A percentile compares a stretch with the other conserved stretches of the same genome.
Conservation (phyloP, 2,113 vertebrate species). For the Reinhardtius hippoglossoides region DNA sequence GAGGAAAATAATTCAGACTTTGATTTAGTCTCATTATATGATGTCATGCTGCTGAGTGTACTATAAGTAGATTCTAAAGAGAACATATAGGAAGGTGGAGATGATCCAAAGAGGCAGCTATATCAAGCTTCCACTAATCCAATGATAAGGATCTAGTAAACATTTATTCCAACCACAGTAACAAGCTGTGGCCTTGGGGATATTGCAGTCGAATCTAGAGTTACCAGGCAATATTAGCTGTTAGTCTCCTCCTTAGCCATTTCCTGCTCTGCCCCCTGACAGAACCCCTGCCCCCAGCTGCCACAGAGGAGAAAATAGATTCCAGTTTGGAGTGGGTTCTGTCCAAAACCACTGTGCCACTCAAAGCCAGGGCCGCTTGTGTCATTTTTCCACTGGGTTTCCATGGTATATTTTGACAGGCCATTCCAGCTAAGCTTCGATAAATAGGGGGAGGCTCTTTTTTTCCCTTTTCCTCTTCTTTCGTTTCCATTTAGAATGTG, state of each 20-base stretch:
- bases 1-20: slow-evolving; percentile 20
- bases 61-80: not conserved
- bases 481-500: slow-evolving; percentile 42
- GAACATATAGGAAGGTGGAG: not conserved
- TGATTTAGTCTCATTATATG: slow-evolving; percentile 2
- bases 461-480: slow-evolving; percentile 18
- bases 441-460: slow-evolving; percentile 42
- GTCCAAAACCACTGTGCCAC: slow-evolving; percentile 71
- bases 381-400: slow-evolving; percentile 74
- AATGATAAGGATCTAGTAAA: slow-evolving; percentile 3
- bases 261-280: slow-evolving; percentile 57
- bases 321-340: slow-evolving; percentile 64
- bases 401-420: slow-evolving; percentile 74
- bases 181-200: slow-evolving; percentile 31
- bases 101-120: slow-evolving; percentile 22
- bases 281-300: slow-evolving; percentile 47
- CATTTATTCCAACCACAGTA: slow-evolving; percentile 11
- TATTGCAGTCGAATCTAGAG: slow-evolving; percentile 5
- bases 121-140: slow-evolving; percentile 8
- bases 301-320: slow-evolving; percentile 56
- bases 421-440: slow-evolving; percentile 60
- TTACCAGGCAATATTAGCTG: slow-evolving; percentile 46
- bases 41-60: slow-evolving; percentile 25
- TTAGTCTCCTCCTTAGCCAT: slow-evolving; percentile 49
- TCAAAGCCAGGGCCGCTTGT: slow-evolving; percentile 60